phyloP scores from a whole-genome alignment of 2,797 vertebrate species.

The Champsocephalus esox region DNA sequence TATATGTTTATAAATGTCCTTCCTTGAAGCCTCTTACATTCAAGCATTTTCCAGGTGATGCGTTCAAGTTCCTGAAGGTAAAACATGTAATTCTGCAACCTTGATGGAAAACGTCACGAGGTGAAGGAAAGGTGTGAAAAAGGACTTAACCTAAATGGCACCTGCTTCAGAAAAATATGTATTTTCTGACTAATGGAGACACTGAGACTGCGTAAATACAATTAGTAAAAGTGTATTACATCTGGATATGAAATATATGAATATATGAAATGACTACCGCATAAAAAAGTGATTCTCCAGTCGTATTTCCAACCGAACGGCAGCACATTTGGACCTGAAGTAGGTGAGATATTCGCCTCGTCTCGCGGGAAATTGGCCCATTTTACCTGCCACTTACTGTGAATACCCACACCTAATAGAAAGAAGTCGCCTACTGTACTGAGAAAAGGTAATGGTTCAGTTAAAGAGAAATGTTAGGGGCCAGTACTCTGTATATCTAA shows the following conservation, averaged over 20 bases:
- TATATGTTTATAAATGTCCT: too few relatives aligned
- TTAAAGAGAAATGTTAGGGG: neutral
- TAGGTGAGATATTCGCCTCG: conserved; percentile 2
- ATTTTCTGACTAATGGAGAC: neutral
- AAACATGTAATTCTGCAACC: too few relatives aligned
- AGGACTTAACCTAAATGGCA: neutral
- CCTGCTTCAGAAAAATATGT: neutral
- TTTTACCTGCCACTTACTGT: neutral
- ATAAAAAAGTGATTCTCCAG: neutral
- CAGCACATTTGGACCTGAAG: neutral
- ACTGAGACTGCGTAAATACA: neutral
- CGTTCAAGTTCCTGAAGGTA: too few relatives aligned
- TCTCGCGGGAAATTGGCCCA: conserved; percentile 16
- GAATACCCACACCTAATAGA: neutral
- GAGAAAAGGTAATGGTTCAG: neutral
- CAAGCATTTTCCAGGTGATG: too few relatives aligned
- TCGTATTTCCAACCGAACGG: neutral
- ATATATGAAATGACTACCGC: neutral
- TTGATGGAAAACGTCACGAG: too few relatives aligned
- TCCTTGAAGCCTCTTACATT: too few relatives aligned
- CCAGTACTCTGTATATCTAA: neutral
- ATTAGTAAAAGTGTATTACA: neutral
- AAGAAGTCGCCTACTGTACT: neutral
- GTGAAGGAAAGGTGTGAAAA: too few relatives aligned
- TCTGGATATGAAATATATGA: neutral